Conservation (phyloP, 2,888 invertebrate genomes). For the Eupithecia vulgata region DNA sequence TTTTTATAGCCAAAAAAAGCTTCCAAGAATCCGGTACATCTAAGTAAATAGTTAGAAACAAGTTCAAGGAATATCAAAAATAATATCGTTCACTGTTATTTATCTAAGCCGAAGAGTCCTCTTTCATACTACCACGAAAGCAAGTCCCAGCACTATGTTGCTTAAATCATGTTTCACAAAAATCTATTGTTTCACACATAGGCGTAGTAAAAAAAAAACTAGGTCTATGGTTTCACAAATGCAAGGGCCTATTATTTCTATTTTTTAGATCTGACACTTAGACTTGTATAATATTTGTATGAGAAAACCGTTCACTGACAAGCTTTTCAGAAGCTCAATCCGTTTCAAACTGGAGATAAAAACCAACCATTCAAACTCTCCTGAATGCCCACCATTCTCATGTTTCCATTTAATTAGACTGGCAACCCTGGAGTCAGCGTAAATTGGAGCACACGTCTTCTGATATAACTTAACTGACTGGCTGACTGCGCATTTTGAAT, state of each 20-base stretch:
- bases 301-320: neutral
- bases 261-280: neutral
- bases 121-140: too few species aligned
- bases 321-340: conserved; percentile 29
- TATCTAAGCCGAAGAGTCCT: too few species aligned
- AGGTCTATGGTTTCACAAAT: neutral
- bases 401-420: conserved; percentile 82
- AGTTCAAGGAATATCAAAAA: neutral
- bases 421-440: conserved; percentile 68
- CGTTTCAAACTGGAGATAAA: conserved; percentile 52
- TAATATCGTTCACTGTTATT: neutral
- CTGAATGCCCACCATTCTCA: conserved; percentile 71
- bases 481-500: neutral
- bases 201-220: too few species aligned
- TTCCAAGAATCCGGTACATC: neutral
- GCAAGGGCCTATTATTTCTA: neutral
- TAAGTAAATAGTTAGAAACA: neutral
- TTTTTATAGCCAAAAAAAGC: neutral
- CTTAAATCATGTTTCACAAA: neutral
- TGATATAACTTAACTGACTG: conserved; percentile 40
- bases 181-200: too few species aligned
- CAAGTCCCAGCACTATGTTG: neutral
- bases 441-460: conserved; percentile 26
- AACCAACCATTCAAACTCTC: conserved; percentile 64
- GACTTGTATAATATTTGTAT: neutral